A percentile compares a stretch with the other conserved stretches of the same genome.
Evolutionary conservation across 2,797 vertebrate species (phyloP).

Genomic region (Anisognathus igniventris): DNA sequence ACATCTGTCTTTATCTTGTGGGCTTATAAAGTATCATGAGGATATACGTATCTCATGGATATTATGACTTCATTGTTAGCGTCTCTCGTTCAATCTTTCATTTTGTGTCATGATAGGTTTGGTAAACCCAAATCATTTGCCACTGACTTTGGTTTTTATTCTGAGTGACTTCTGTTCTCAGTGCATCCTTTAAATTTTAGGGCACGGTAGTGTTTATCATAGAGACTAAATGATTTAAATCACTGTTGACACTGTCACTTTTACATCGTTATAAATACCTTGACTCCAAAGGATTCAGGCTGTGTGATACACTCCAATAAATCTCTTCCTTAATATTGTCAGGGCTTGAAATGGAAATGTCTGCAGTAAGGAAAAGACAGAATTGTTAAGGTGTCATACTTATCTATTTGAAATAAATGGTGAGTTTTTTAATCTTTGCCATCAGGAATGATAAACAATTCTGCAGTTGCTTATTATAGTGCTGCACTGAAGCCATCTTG

Average conservation of each 20-base stretch:
- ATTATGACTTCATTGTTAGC: neutral
- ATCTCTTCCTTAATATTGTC: slow-evolving; percentile 38
- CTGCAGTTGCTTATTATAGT: neutral
- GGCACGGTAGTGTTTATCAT: neutral
- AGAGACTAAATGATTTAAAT: slow-evolving; percentile 28
- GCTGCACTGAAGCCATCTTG: neutral
- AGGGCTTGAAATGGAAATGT: slow-evolving; percentile 37
- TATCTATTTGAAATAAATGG: slow-evolving; percentile 41
- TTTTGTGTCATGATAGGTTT: neutral
- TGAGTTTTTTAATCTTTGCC: slow-evolving; percentile 47
- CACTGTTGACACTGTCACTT: slow-evolving; percentile 35
- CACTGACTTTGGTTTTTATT: neutral
- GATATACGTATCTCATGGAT: neutral
- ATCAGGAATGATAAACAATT: slow-evolving; percentile 5
- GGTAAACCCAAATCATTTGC: neutral
- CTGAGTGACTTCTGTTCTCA: neutral
- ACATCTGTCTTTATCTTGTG: neutral
- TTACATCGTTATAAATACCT: slow-evolving; percentile 28
- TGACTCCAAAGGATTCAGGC: neutral
- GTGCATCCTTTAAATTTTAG: slow-evolving; percentile 23
- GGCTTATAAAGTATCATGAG: neutral
- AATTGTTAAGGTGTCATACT: slow-evolving; percentile 35
- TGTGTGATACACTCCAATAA: slow-evolving; percentile 30
- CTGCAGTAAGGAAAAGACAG: slow-evolving; percentile 27
- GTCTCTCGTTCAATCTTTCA: neutral